phyloP scores from a whole-genome alignment of 2,797 vertebrate genomes.

The Typhlichthys eigenmanni region DNA sequence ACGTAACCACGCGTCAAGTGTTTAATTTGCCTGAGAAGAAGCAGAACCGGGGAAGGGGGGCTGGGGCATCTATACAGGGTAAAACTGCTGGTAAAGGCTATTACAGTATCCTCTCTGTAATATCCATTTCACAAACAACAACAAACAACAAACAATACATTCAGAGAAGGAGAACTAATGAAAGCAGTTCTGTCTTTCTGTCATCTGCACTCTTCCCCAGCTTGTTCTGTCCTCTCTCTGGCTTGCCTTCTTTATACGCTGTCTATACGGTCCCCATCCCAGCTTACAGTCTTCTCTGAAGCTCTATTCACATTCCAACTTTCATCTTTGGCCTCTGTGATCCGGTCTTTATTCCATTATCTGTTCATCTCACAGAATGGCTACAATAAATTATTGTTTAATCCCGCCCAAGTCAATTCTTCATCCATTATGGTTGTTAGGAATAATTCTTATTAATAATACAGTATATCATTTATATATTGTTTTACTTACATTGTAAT shows the following conservation, averaged over 20 bases:
- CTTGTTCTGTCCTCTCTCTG: constrained; percentile 30
- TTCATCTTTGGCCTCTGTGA: no score
- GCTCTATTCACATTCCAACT: no score
- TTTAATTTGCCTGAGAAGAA: constrained; percentile 60
- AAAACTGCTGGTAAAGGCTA: constrained; percentile 66
- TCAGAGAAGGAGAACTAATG: constrained; percentile 57
- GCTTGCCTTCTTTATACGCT: constrained; percentile 37
- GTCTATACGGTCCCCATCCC: not conserved
- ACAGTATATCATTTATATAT: no score
- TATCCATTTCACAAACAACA: constrained; percentile 68
- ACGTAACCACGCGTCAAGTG: constrained; percentile 22
- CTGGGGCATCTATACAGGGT: constrained; percentile 53
- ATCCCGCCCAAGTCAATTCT: no score
- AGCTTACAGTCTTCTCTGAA: no score
- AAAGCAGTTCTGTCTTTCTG: constrained; percentile 59
- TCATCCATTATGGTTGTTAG: no score
- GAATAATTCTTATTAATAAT: no score
- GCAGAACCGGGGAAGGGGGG: constrained; percentile 39
- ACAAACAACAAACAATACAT: constrained; percentile 59
- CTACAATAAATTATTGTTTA: no score
- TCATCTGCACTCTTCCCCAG: constrained; percentile 56
- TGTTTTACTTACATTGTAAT: no score
- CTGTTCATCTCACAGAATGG: no score
- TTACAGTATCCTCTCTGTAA: constrained; percentile 55
- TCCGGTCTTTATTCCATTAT: no score